These are phyloP conservation scores for Manis crassicaudata DNA, from an alignment of 2,797 vertebrate genomes.

Conservation along the genomic window DNA sequence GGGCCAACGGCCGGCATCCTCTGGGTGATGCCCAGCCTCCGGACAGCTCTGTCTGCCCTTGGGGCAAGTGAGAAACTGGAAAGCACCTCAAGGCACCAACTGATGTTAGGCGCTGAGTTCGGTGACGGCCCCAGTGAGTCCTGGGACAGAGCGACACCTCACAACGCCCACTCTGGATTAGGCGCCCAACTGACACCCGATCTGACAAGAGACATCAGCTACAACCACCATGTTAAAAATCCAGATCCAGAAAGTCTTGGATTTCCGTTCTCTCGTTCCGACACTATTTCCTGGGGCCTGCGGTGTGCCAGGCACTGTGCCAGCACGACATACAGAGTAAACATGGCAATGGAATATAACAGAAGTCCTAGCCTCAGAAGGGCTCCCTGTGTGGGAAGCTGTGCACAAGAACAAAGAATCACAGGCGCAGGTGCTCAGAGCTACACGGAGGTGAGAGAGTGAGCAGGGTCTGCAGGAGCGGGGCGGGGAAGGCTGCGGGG, in stretches of 20 bases:
- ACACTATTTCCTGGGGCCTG: not conserved
- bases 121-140: not conserved
- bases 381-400: not conserved
- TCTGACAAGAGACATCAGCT: not conserved
- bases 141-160: not conserved
- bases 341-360: not conserved
- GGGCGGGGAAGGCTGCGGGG: no score
- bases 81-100: not conserved
- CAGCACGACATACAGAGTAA: not conserved
- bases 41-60: not conserved
- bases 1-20: not conserved
- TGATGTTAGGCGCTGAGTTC: not conserved
- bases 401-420: not conserved
- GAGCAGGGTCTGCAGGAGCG: fast-evolving
- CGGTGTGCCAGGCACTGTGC: fast-evolving
- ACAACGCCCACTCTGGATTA: not conserved
- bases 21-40: not conserved
- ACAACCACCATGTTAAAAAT: fast-evolving
- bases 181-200: not conserved
- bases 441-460: fast-evolving
- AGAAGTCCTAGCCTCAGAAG: not conserved
- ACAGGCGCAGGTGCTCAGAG: not conserved
- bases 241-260: not conserved
- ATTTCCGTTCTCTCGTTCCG: not conserved
- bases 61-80: not conserved